Evolutionary conservation across 2,888 invertebrate species (phyloP).

Genomic region (Flexamia atlantica): DNA sequence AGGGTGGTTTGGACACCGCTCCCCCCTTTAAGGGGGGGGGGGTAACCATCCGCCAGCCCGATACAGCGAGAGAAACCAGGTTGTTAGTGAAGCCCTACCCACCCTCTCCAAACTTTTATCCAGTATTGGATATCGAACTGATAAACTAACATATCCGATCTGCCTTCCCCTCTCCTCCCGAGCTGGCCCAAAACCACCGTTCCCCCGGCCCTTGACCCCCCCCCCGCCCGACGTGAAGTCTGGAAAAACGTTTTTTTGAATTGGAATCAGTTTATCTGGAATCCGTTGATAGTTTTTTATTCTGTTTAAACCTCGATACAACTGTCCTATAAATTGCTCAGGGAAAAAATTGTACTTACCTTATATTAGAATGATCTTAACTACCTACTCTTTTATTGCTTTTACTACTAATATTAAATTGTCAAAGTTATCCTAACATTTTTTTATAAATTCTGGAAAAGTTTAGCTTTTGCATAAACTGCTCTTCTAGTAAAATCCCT

Average conservation of each 20-base stretch:
- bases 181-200: background rate
- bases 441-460: too few species aligned
- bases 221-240: background rate
- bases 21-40: background rate
- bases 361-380: too few species aligned
- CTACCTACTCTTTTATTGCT: too few species aligned
- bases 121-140: constrained; percentile 51
- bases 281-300: background rate
- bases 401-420: too few species aligned
- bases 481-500: too few species aligned
- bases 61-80: background rate
- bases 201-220: too few species aligned
- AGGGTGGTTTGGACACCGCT: constrained; percentile 42
- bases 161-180: background rate
- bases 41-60: constrained; percentile 20
- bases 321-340: too few species aligned
- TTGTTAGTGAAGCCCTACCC: constrained; percentile 36
- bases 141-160: constrained; percentile 30
- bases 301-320: too few species aligned
- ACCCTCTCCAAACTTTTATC: constrained; percentile 42
- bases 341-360: too few species aligned
- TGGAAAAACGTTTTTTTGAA: background rate
- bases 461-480: too few species aligned
- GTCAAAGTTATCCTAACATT: too few species aligned
- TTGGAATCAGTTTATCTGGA: background rate